Conservation (phyloP, 30 jellyfish, hydroid and myxozoan genomes). For the Aurelia aurita complex sp. Pacific region DNA sequence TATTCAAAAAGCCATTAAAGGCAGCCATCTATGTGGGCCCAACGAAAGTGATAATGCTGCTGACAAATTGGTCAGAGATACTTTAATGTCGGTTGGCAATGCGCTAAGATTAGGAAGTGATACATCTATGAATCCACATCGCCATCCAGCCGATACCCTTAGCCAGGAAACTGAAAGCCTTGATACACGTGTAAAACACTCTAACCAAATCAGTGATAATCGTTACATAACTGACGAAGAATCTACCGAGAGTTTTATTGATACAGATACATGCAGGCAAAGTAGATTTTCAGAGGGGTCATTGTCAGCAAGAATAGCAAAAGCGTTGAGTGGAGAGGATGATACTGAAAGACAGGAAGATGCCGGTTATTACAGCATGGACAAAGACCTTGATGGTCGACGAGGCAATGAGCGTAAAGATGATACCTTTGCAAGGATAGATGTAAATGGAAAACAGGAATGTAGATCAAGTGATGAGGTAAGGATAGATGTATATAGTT, state of each 20-base stretch:
- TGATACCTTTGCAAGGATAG: too few species aligned
- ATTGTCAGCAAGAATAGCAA: background rate
- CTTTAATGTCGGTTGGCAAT: background rate
- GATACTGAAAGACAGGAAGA: constrained; percentile 6
- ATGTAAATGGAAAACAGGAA: background rate
- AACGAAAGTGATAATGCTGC: too few species aligned
- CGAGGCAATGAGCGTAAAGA: background rate
- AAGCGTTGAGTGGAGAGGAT: background rate
- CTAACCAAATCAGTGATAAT: too few species aligned
- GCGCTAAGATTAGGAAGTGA: background rate
- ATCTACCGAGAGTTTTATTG: too few species aligned
- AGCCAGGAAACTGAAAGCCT: too few species aligned
- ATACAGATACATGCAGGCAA: background rate
- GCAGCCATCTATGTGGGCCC: too few species aligned
- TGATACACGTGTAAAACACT: too few species aligned
- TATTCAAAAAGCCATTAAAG: too few species aligned
- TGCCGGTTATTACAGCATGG: constrained; percentile 46
- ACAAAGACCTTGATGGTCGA: constrained; percentile 10
- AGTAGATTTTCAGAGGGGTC: constrained; percentile 6
- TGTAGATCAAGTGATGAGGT: background rate
- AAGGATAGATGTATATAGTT: too few species aligned
- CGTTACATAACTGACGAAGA: too few species aligned
- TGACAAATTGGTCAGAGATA: too few species aligned
- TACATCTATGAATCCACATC: background rate
- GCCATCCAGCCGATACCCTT: background rate